Base-by-base conservation (phyloP, 1,140 invertebrate genomes). In the Pectinophora gossypiella region DNA sequence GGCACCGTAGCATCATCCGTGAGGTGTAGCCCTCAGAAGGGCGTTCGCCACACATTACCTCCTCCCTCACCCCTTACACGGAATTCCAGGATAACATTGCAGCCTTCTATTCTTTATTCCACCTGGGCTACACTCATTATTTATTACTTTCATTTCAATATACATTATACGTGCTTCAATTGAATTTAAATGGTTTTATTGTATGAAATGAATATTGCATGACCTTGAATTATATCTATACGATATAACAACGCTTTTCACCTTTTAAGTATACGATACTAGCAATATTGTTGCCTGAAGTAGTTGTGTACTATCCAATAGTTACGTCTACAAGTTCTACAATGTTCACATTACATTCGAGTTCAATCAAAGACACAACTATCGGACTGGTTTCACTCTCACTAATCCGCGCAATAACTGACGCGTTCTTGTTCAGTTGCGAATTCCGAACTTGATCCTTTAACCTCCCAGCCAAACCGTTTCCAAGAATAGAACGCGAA, bases 71-170 rank as follows among this genome's bases (percentile, higher is more conserved):
- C 71, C 72, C 71, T 68, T 43, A 54, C 43, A 71, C 56, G 55
- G 61, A 64, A 72, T 82, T 78, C 77, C 64, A 78, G 75, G 68
- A 77, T 77, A 81, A 76, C 75, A 73, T 71, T 76, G 66, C 70
- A 77, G 57, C 59, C 67, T 57, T 42, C 51, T 50, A 72, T 78
- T 81, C 71, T 73, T 66, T 72, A 75, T 75, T 73, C 71, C 61
- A 70, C 72, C 70, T 78, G 64, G 64, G 66, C 64, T 48, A 43
- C 36, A 35, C 42, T 52, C 36, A 27, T 27, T 27, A 27, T 27
- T 27, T 27, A 27, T 27, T 6, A 12, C 23, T 27, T 27, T 27
- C 12, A 27, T 27, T 27, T 27, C 5, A 27, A 27, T 27, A 6
- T 27, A 5, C 23, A 27, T 12, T 27, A 6, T 27, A 5, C 5